These are phyloP conservation scores for Lagopus muta DNA, from an alignment of 2,113 vertebrate species.

Conservation along the genomic window DNA sequence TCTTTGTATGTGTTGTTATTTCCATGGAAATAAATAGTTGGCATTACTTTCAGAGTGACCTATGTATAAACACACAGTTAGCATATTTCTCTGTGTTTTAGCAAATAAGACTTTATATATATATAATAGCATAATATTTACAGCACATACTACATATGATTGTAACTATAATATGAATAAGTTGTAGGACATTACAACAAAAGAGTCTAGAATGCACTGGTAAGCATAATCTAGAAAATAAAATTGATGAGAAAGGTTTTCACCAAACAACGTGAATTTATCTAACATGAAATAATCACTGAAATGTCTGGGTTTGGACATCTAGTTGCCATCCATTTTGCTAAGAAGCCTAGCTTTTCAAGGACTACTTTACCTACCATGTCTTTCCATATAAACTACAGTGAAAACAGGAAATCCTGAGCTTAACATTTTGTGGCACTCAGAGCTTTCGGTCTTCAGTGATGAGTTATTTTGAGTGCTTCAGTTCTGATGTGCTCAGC, in stretches of 20 bases:
- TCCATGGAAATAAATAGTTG: no score
- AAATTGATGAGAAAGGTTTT: neutral
- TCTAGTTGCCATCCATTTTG: neutral
- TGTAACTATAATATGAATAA: neutral
- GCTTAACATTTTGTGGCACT: neutral
- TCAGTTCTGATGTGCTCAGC: neutral
- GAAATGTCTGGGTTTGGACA: neutral
- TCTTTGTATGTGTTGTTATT: no score
- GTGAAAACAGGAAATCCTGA: conserved; percentile 3
- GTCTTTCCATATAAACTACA: neutral
- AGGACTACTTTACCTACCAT: neutral
- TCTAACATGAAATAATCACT: neutral
- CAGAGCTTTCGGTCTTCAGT: neutral
- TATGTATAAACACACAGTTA: neutral
- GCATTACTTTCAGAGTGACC: no score
- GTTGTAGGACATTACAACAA: neutral
- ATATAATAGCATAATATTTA: neutral
- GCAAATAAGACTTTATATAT: neutral
- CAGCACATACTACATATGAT: neutral
- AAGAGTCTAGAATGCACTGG: neutral
- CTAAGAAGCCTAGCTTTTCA: neutral
- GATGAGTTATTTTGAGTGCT: neutral
- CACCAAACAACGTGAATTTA: neutral
- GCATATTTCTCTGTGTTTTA: neutral
- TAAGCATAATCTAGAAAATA: neutral